Conservation (phyloP, 2,888 invertebrate species). For the Gastracanthus pulcherrimus region DNA sequence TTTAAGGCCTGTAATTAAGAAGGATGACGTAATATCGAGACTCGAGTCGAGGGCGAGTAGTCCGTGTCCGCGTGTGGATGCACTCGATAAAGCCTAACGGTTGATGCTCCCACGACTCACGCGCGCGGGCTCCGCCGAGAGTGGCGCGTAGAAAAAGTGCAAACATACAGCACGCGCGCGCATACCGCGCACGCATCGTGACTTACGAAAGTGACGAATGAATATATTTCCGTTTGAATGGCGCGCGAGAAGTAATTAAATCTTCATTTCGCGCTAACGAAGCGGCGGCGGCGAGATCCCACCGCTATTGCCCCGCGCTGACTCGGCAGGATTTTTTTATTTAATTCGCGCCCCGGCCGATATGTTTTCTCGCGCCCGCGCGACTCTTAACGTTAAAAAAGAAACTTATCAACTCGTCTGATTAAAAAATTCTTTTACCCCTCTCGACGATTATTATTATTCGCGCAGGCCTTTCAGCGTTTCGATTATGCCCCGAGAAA, state of each 20-base stretch:
- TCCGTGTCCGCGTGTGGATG: conserved; percentile 25
- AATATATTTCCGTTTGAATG: conserved; percentile 30
- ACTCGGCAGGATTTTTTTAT: conserved; percentile 38
- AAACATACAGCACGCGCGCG: too few species aligned
- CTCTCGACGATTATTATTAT: background rate
- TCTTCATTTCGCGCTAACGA: conserved; percentile 41
- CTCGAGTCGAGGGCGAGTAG: too few species aligned
- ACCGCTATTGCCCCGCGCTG: conserved; percentile 19
- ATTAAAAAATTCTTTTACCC: conserved; percentile 5
- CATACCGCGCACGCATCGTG: conserved; percentile 22
- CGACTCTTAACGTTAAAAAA: background rate
- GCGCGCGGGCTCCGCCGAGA: background rate
- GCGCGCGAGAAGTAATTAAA: conserved; percentile 41
- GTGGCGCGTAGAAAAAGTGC: too few species aligned
- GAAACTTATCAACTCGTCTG: conserved; percentile 13
- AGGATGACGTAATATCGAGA: conserved; percentile 55
- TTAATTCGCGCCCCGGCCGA: background rate
- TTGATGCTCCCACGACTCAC: conserved; percentile 17
- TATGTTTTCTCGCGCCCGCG: background rate
- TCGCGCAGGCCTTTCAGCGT: background rate
- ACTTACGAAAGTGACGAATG: conserved; percentile 44
- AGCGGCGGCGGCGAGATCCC: too few species aligned
- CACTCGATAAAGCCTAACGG: conserved; percentile 49
- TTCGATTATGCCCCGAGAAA: background rate
- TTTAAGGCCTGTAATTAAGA: conserved; percentile 45